Percentiles rank a stretch among this genome's conserved stretches.
Conservation (phyloP, 2,113 vertebrate genomes). For the Cyprinodon variegatus region DNA sequence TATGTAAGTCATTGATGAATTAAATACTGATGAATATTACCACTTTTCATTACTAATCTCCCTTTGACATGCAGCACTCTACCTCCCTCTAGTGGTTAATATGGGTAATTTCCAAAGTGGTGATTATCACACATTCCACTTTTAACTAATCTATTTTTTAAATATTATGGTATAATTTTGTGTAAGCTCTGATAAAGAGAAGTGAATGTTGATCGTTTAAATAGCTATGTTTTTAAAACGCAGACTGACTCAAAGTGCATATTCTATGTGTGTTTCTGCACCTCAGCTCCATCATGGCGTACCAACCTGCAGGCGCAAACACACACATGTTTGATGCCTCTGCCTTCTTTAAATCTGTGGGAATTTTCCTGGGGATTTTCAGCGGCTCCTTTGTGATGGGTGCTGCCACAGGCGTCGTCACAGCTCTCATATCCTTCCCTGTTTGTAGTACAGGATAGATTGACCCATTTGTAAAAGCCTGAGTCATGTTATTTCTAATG, state of each 20-base stretch:
- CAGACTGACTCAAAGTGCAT: not conserved
- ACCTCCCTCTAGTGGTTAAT: constrained; percentile 61
- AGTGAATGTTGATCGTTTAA: not conserved
- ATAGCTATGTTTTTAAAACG: not conserved
- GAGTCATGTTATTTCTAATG: not conserved
- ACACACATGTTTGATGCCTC: constrained; percentile 93
- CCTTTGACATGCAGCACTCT: constrained; percentile 18
- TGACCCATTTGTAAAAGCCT: not conserved
- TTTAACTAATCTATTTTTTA: not conserved
- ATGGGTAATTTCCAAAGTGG: not conserved
- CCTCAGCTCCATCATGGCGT: constrained; percentile 93
- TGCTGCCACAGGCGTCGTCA: constrained; percentile 92
- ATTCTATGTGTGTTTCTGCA: not conserved
- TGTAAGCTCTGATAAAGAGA: too few relatives aligned
- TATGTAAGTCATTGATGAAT: constrained; percentile 19
- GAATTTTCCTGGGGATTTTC: constrained; percentile 96
- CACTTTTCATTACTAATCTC: not conserved
- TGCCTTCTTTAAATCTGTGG: constrained; percentile 97
- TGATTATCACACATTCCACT: not conserved
- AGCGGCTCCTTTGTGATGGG: constrained; percentile 98
- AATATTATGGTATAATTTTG: not conserved
- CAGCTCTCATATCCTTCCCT: constrained; percentile 96
- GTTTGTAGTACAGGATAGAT: not conserved
- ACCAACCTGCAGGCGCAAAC: constrained; percentile 92
- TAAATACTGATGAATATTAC: not conserved